Evolutionary conservation across 2,113 vertebrate species (phyloP).

Genomic region (Struthidea cinerea): DNA sequence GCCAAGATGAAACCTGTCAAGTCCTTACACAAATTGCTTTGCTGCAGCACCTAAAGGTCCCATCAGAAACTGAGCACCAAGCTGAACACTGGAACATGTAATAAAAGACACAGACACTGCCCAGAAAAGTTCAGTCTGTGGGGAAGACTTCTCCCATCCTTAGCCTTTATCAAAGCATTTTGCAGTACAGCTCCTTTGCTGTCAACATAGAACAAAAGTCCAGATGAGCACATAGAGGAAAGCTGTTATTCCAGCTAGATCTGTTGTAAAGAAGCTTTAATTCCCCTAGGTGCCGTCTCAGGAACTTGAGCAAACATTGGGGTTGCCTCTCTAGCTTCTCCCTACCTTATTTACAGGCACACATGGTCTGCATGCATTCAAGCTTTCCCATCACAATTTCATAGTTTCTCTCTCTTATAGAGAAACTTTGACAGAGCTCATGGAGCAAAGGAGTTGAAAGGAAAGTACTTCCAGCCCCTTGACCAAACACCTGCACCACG

Average conservation of each 20-base stretch:
- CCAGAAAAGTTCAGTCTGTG: not conserved
- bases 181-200: not conserved
- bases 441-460: not conserved
- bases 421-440: not conserved
- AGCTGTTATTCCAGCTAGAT: not conserved
- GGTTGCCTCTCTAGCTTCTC: not conserved
- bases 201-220: not conserved
- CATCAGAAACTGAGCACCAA: not conserved
- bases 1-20: not conserved
- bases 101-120: rapidly evolving
- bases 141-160: not conserved
- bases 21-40: not conserved
- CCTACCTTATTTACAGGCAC: not conserved
- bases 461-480: not conserved
- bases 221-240: not conserved
- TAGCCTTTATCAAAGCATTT: not conserved
- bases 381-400: not conserved
- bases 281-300: not conserved
- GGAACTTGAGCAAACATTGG: not conserved
- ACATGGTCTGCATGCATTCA: not conserved
- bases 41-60: not conserved
- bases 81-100: not conserved
- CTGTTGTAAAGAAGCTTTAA: not conserved
- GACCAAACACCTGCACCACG: not conserved
- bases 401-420: not conserved